Conservation (phyloP, 1,140 invertebrate genomes). For the Drosophila lacertosa region DNA sequence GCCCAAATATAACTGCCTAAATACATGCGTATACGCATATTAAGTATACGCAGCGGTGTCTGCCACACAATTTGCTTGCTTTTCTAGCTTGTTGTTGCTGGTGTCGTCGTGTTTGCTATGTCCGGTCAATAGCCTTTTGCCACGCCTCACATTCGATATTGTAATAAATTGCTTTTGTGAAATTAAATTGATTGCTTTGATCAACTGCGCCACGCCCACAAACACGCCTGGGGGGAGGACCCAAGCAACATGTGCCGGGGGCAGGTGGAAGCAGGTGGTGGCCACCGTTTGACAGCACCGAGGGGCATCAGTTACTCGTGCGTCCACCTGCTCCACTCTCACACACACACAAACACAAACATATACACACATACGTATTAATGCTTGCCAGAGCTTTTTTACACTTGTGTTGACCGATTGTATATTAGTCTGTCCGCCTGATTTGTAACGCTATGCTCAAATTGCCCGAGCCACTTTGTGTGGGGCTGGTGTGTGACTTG, state of each 20-base stretch:
- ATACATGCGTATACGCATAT: slow-evolving; percentile 11
- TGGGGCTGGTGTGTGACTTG: neutral
- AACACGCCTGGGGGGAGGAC: neutral
- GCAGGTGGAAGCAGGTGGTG: neutral
- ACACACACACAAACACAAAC: no score
- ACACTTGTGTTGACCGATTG: slow-evolving; percentile 73
- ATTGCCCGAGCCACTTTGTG: neutral
- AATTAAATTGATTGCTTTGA: slow-evolving; percentile 81
- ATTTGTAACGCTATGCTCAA: slow-evolving; percentile 49
- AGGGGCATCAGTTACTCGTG: slow-evolving; percentile 27
- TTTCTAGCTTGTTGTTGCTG: slow-evolving; percentile 27
- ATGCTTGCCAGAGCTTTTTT: slow-evolving; percentile 34
- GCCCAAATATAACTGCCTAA: neutral
- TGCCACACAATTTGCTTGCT: slow-evolving; percentile 16
- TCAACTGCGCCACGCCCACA: slow-evolving; percentile 55
- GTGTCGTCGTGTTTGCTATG: slow-evolving; percentile 17
- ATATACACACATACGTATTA: slow-evolving; percentile 57
- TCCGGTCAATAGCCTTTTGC: slow-evolving; percentile 53
- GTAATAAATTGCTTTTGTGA: slow-evolving; percentile 79
- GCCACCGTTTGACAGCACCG: slow-evolving; percentile 21
- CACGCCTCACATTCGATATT: slow-evolving; percentile 47
- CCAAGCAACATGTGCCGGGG: slow-evolving; percentile 12
- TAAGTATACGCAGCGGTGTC: slow-evolving; percentile 32
- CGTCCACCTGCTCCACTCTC: slow-evolving; percentile 5
- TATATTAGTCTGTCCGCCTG: slow-evolving; percentile 57